Evolutionary conservation across 2,113 vertebrate species (phyloP).

Genomic region (Sinosuthora webbiana): DNA sequence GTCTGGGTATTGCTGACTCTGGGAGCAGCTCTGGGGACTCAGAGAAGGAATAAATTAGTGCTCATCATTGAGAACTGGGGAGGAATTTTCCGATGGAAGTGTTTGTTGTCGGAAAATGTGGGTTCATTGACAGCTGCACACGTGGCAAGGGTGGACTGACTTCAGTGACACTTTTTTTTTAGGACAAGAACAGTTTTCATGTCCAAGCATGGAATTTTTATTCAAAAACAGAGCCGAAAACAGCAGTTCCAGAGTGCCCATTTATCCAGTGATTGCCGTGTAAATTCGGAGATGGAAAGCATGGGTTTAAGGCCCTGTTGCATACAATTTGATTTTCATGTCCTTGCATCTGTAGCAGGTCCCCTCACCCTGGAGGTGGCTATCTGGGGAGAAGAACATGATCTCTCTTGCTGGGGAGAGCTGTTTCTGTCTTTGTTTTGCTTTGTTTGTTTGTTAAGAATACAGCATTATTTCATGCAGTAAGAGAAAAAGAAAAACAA

Average conservation of each 20-base stretch:
- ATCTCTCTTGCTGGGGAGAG: not conserved
- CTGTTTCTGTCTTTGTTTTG: slow-evolving; percentile 24
- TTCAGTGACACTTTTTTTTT: slow-evolving; percentile 33
- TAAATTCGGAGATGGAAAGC: not conserved
- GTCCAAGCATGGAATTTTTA: slow-evolving; percentile 13
- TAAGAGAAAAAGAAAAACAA: slow-evolving; percentile 49
- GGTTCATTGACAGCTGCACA: slow-evolving; percentile 50
- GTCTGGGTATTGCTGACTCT: not conserved
- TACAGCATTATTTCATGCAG: slow-evolving; percentile 52
- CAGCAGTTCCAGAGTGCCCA: not conserved
- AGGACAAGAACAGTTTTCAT: not conserved
- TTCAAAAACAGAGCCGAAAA: slow-evolving; percentile 11
- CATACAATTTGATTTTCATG: not conserved
- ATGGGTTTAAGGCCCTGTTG: not conserved
- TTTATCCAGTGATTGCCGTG: not conserved
- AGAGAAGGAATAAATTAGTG: slow-evolving; percentile 9
- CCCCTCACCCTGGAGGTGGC: not conserved
- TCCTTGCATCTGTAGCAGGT: not conserved
- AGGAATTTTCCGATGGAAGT: slow-evolving; percentile 41
- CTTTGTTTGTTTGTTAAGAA: slow-evolving; percentile 61
- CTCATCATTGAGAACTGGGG: slow-evolving; percentile 4
- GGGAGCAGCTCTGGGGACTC: slow-evolving; percentile 1
- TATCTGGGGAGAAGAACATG: not conserved
- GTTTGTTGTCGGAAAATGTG: slow-evolving; percentile 55
- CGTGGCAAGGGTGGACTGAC: slow-evolving; percentile 22